Evolutionary conservation across 2,797 vertebrate species (phyloP).

Genomic region (Alauda arvensis): DNA sequence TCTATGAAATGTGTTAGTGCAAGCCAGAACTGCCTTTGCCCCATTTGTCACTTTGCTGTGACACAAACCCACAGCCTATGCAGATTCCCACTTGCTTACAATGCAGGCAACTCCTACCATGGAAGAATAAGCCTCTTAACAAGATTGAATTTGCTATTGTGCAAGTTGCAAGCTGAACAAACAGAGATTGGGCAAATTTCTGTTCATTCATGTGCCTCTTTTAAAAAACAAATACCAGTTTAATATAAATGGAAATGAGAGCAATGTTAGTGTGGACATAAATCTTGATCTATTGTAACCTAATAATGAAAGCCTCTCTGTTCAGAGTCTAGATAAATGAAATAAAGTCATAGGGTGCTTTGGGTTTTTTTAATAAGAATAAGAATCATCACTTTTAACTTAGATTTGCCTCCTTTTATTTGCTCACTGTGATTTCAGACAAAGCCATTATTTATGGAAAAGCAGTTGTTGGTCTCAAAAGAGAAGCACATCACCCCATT

Average conservation of each 20-base stretch:
- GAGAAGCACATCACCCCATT: not conserved
- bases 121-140: slow-evolving; percentile 75
- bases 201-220: slow-evolving; percentile 71
- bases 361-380: slow-evolving; percentile 30
- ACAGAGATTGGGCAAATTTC: slow-evolving; percentile 76
- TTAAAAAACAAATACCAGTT: slow-evolving; percentile 78
- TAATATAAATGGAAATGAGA: slow-evolving; percentile 86
- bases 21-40: not conserved
- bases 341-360: slow-evolving; percentile 45
- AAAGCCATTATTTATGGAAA: slow-evolving; percentile 17
- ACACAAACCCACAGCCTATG: not conserved
- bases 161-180: slow-evolving; percentile 78
- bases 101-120: slow-evolving; percentile 65
- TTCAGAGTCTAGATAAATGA: slow-evolving; percentile 67
- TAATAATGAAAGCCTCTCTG: slow-evolving; percentile 73
- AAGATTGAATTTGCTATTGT: slow-evolving; percentile 76
- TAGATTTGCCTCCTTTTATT: slow-evolving; percentile 48
- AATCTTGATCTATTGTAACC: slow-evolving; percentile 80
- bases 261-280: slow-evolving; percentile 68
- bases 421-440: not conserved
- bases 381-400: slow-evolving; percentile 44
- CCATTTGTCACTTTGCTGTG: slow-evolving; percentile 15
- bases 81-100: slow-evolving; percentile 68
- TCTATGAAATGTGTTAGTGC: slow-evolving; percentile 43
- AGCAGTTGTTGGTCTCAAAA: not conserved